These are phyloP conservation scores for Hyposoter didymator DNA, from an alignment of 2,888 invertebrate genomes.

Conservation along the genomic window DNA sequence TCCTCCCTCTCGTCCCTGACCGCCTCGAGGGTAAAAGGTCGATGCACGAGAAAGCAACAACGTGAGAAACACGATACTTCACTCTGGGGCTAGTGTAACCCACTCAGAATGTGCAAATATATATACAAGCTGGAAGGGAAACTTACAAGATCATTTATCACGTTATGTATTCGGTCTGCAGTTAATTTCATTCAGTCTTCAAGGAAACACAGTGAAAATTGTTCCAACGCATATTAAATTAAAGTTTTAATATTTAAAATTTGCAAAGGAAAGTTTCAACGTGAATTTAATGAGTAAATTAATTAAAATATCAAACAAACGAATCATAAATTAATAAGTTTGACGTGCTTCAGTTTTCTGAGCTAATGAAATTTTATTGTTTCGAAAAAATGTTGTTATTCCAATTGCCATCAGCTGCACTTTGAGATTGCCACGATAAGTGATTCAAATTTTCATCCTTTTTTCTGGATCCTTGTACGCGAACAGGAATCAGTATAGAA, in stretches of 20 bases:
- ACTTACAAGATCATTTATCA: conserved; percentile 50
- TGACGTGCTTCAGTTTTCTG: background rate
- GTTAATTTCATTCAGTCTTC: conserved; percentile 4
- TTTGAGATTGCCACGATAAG: background rate
- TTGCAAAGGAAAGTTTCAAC: background rate
- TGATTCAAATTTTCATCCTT: background rate
- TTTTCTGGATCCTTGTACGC: background rate
- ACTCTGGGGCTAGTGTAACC: conserved; percentile 72
- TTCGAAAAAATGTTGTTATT: too few species aligned
- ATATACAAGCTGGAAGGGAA: conserved; percentile 28
- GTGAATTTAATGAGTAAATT: background rate
- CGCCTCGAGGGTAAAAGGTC: conserved; percentile 57
- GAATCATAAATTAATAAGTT: background rate
- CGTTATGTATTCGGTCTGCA: conserved; percentile 46
- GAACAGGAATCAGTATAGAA: conserved; percentile 36
- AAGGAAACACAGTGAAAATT: background rate
- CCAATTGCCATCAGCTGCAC: background rate
- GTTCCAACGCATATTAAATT: background rate
- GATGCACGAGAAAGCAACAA: conserved; percentile 63
- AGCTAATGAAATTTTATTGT: background rate
- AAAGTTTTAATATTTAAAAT: background rate
- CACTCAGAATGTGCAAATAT: conserved; percentile 45
- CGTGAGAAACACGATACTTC: conserved; percentile 73
- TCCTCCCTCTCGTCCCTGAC: conserved; percentile 20
- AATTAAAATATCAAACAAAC: background rate